Percentiles rank a stretch among this genome's conserved stretches.
Evolutionary conservation across 2,888 invertebrate species (phyloP).

Genomic region (Aporophyla lueneburgensis): DNA sequence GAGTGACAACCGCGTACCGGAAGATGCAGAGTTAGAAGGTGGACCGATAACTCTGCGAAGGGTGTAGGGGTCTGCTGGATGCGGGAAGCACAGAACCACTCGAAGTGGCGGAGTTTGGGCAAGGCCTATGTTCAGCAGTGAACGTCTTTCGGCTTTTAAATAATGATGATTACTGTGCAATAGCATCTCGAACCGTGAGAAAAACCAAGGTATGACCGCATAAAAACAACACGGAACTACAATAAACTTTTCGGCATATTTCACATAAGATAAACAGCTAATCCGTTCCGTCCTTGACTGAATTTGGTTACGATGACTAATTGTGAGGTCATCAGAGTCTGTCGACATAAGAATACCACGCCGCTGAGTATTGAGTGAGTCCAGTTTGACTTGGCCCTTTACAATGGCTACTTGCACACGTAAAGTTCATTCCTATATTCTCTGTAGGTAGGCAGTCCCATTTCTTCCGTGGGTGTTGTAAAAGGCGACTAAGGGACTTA

Average conservation of each 20-base stretch:
- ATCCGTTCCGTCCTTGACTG: slow-evolving; percentile 52
- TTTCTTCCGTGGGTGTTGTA: too few relatives aligned
- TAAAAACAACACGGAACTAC: slow-evolving; percentile 45
- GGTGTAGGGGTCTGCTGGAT: too few relatives aligned
- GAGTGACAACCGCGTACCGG: too few relatives aligned
- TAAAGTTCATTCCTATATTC: neutral
- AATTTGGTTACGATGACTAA: slow-evolving; percentile 55
- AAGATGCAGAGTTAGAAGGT: too few relatives aligned
- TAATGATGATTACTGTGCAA: too few relatives aligned
- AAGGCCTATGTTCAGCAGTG: too few relatives aligned
- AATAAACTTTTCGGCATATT: slow-evolving; percentile 17
- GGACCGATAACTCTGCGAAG: too few relatives aligned
- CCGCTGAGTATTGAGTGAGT: neutral
- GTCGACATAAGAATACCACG: slow-evolving; percentile 42
- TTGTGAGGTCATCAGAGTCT: slow-evolving; percentile 44
- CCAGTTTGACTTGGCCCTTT: slow-evolving; percentile 30
- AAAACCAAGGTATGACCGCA: slow-evolving; percentile 15
- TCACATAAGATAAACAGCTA: slow-evolving; percentile 30
- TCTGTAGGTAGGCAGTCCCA: too few relatives aligned
- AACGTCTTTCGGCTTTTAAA: too few relatives aligned
- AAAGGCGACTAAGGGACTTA: too few relatives aligned
- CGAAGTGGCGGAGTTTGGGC: too few relatives aligned
- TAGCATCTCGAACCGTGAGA: neutral
- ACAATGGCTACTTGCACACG: neutral
- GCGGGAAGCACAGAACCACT: too few relatives aligned